A percentile compares a stretch with the other conserved stretches of the same genome.
These are phyloP conservation scores for Leptothorax acervorum DNA, from an alignment of 2,888 invertebrate genomes.

Conservation along the genomic window DNA sequence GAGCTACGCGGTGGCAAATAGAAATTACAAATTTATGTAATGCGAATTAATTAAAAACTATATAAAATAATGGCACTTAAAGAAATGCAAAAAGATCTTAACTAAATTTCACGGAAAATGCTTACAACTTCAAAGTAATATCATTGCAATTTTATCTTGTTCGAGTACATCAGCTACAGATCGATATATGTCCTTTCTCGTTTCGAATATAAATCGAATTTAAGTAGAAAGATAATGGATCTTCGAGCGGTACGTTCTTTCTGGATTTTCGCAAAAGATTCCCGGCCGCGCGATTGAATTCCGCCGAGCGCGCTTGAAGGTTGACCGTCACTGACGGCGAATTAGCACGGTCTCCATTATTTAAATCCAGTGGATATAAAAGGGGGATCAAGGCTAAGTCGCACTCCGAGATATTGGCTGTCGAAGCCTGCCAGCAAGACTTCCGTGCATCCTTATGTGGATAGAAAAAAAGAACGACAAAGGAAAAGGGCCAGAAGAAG, in stretches of 20 bases:
- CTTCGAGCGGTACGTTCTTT: conserved; percentile 7
- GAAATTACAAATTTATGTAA: not conserved
- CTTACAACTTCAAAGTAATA: conserved; percentile 9
- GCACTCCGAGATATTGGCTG: conserved; percentile 81
- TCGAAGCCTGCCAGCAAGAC: conserved; percentile 71
- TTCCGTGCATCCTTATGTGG: conserved; percentile 33
- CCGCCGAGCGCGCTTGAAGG: conserved; percentile 24
- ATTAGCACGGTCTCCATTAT: conserved; percentile 81
- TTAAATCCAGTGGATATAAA: conserved; percentile 81
- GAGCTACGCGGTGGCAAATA: not conserved
- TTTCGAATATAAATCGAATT: conserved; percentile 39
- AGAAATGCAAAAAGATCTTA: not conserved
- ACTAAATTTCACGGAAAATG: conserved; percentile 7
- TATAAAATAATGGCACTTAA: not conserved
- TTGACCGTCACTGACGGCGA: conserved; percentile 74
- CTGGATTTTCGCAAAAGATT: conserved; percentile 24
- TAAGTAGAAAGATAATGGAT: conserved; percentile 34
- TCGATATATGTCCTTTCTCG: not conserved
- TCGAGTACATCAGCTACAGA: not conserved
- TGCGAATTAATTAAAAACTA: not conserved
- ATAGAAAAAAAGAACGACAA: conserved; percentile 24
- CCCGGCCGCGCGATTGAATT: conserved; percentile 29
- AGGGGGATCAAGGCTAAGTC: conserved; percentile 81
- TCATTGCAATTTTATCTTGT: conserved; percentile 4
- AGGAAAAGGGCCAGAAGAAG: not conserved